phyloP scores from a whole-genome alignment of 30 jellyfish, hydroid and myxozoan species.

The Turritopsis rubra region DNA sequence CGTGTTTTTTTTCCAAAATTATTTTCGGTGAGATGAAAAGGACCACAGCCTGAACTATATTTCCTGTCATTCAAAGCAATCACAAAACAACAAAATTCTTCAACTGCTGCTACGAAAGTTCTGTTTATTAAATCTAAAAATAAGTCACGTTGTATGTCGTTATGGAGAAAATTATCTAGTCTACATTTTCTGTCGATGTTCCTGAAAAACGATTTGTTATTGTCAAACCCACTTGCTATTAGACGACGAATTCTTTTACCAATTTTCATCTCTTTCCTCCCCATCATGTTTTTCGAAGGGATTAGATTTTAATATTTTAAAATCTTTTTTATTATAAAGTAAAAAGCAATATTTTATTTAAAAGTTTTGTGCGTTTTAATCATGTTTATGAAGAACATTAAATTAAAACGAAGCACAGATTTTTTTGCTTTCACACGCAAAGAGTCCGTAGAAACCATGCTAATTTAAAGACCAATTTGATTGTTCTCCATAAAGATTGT shows the following conservation, averaged over 20 bases:
- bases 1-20: not conserved
- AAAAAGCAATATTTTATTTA: too few species aligned
- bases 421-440: not conserved
- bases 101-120: not conserved
- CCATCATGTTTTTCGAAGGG: too few species aligned
- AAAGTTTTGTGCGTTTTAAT: not conserved
- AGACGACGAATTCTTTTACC: too few species aligned
- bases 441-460: slow-evolving; percentile 26
- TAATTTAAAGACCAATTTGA: slow-evolving; percentile 35
- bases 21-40: not conserved
- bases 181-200: too few species aligned
- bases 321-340: too few species aligned
- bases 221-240: too few species aligned
- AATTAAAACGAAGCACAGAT: not conserved
- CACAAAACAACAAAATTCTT: not conserved
- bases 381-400: not conserved
- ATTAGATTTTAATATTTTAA: too few species aligned
- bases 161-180: not conserved
- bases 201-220: too few species aligned
- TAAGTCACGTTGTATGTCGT: not conserved
- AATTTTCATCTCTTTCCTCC: too few species aligned
- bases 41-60: not conserved
- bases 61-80: not conserved
- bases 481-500: slow-evolving; percentile 32
- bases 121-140: not conserved